phyloP scores from a whole-genome alignment of 64 coral and sea anemone genomes.

The Stichodactyla helianthus region DNA sequence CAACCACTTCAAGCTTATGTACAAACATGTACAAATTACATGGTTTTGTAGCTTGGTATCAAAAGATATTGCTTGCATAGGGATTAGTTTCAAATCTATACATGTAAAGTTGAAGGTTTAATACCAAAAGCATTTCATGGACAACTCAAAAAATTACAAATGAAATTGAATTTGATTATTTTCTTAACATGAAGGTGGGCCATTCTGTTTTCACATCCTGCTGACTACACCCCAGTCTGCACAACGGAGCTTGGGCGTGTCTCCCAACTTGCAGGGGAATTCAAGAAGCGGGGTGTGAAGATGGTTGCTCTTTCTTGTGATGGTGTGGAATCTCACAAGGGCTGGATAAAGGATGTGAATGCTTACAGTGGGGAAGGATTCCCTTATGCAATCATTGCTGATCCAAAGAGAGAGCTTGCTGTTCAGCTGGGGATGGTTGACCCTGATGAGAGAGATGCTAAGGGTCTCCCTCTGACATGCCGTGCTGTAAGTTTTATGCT shows the following conservation, averaged over 20 bases:
- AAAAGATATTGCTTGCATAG: no score
- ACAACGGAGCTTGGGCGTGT: constrained; percentile 88
- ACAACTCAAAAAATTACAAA: not conserved
- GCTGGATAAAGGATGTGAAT: constrained; percentile 82
- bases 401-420: constrained; percentile 76
- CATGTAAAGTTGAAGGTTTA: no score
- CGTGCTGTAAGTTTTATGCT: constrained; percentile 78
- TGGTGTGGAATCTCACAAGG: constrained; percentile 72
- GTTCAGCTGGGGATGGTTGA: constrained; percentile 95
- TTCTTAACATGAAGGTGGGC: constrained; percentile 56
- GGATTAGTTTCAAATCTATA: no score
- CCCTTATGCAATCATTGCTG: constrained; percentile 89
- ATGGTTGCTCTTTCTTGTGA: constrained; percentile 85
- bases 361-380: constrained; percentile 36
- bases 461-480: constrained; percentile 82
- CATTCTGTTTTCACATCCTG: constrained; percentile 93
- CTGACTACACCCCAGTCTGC: constrained; percentile 95
- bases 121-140: no score
- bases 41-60: no score
- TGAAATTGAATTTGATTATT: not conserved
- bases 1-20: no score
- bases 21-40: no score
- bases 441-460: constrained; percentile 76
- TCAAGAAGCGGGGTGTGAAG: constrained; percentile 80
- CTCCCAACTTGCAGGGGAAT: constrained; percentile 45